Percentiles rank a stretch among this genome's conserved stretches.
These are phyloP conservation scores for Boulengeromyrus knoepffleri DNA, from an alignment of 2,113 vertebrate genomes.

Conservation along the genomic window DNA sequence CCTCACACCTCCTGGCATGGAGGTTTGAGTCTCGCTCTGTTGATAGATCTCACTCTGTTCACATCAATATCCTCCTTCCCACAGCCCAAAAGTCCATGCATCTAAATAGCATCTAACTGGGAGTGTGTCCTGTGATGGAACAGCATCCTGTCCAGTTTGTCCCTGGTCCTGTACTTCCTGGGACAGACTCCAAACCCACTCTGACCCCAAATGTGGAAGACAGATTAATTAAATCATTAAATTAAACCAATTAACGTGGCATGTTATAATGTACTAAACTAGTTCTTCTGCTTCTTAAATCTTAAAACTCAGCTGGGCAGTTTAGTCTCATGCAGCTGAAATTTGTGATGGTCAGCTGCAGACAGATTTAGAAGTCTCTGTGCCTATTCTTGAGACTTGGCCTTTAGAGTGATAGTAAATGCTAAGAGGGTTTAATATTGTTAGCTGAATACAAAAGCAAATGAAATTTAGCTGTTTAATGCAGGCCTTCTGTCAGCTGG, in stretches of 20 bases:
- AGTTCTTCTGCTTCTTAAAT: not conserved
- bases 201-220: not conserved
- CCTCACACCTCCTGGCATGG: not conserved
- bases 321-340: not conserved
- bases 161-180: not conserved
- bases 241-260: not conserved
- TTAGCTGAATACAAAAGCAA: not conserved
- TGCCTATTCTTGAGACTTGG: not conserved
- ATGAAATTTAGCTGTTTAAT: not conserved
- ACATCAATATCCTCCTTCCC: not conserved
- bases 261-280: not conserved
- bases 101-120: not conserved
- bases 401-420: not conserved
- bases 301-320: not conserved
- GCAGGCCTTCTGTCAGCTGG: not conserved
- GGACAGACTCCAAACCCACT: not conserved
- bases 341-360: not conserved
- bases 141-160: not conserved
- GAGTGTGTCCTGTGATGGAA: not conserved
- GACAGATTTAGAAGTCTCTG: not conserved
- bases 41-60: not conserved
- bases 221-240: not conserved
- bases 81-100: not conserved
- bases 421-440: not conserved
- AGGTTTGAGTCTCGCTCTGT: not conserved